A percentile compares a stretch with the other conserved stretches of the same genome.
Evolutionary conservation across 2,888 invertebrate genomes (phyloP).

Genomic region (Thecocarcelia acutangulata): DNA sequence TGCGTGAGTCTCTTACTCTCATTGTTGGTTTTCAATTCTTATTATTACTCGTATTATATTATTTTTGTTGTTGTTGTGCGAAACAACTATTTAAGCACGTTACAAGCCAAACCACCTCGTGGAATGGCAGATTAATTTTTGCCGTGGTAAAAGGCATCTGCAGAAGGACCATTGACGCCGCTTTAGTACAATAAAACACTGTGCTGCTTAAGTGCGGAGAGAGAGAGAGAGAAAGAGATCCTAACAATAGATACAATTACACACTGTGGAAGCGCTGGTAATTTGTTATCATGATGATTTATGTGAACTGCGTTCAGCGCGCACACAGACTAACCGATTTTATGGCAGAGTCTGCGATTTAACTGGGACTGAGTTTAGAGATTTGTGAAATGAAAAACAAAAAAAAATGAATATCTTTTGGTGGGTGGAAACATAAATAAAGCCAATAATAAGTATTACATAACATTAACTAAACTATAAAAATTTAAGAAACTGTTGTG

Average conservation of each 20-base stretch:
- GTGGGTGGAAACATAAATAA: constrained; percentile 68
- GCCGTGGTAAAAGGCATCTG: constrained; percentile 58
- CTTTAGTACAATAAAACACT: constrained; percentile 41
- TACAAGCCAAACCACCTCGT: constrained; percentile 25
- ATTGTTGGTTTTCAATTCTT: constrained; percentile 22
- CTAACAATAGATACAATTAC: constrained; percentile 68
- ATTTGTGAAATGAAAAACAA: not conserved
- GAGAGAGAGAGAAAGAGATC: constrained; percentile 40
- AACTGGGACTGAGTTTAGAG: constrained; percentile 4
- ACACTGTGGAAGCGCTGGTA: constrained; percentile 77
- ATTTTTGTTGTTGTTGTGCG: constrained; percentile 2
- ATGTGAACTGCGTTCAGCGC: constrained; percentile 75
- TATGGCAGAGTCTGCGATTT: not conserved
- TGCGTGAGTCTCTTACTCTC: constrained; percentile 64
- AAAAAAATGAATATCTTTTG: constrained; percentile 27
- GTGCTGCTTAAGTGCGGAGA: not conserved
- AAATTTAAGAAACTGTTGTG: constrained; percentile 21
- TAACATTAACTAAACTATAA: constrained; percentile 52
- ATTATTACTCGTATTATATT: not conserved
- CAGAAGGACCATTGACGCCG: constrained; percentile 69
- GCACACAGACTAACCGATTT: constrained; percentile 5
- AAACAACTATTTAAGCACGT: constrained; percentile 31
- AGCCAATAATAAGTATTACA: constrained; percentile 67
- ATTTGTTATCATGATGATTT: constrained; percentile 80
- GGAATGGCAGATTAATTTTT: constrained; percentile 37